These are phyloP conservation scores for Linurgus olivaceus DNA, from an alignment of 2,797 vertebrate species.

Conservation along the genomic window DNA sequence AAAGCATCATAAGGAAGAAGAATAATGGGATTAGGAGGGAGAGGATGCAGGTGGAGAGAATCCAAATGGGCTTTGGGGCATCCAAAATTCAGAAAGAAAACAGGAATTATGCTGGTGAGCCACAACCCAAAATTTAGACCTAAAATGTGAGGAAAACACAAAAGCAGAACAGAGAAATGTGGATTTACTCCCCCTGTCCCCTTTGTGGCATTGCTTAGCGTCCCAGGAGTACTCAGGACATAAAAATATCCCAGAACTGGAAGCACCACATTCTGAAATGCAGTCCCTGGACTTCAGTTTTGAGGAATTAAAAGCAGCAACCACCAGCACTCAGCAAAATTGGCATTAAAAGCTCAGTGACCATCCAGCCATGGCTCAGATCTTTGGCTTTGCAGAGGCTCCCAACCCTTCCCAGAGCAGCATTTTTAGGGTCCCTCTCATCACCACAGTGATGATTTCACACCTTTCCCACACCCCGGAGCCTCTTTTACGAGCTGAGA, in stretches of 20 bases:
- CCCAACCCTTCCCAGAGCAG: rapidly evolving
- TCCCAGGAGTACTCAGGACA: rapidly evolving
- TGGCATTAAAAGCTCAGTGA: neutral
- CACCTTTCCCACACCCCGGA: neutral
- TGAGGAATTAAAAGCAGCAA: neutral
- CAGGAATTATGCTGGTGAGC: neutral
- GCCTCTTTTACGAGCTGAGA: neutral
- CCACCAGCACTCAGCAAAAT: neutral
- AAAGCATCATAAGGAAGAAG: neutral
- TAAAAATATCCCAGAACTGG: rapidly evolving
- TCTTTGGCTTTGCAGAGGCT: neutral
- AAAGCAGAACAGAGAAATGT: neutral
- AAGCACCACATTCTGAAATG: neutral
- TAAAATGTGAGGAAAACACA: neutral
- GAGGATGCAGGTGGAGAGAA: neutral
- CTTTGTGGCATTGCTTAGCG: rapidly evolving
- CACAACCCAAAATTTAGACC: neutral
- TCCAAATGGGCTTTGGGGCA: neutral
- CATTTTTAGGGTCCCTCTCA: neutral
- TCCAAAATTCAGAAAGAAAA: neutral
- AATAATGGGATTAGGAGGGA: neutral
- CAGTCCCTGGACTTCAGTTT: neutral
- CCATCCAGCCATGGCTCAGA: rapidly evolving
- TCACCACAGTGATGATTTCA: rapidly evolving
- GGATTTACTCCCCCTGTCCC: neutral